Evolutionary conservation across 2,113 vertebrate genomes (phyloP).

Genomic region (Zosterops borbonicus): DNA sequence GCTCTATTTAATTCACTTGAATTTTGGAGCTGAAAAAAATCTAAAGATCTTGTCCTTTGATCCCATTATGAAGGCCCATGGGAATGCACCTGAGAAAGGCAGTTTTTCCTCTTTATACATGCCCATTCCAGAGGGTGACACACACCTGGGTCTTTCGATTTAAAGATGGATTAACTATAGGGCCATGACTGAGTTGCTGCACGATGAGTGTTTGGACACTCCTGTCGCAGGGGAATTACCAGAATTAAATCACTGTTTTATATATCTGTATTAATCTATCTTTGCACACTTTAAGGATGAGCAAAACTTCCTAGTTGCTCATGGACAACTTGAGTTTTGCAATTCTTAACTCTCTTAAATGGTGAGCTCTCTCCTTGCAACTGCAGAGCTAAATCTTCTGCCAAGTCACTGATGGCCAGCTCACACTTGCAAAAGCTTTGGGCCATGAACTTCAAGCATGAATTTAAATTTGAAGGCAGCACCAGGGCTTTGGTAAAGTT

Average conservation of each 20-base stretch:
- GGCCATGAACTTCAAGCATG: neutral
- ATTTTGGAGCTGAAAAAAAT: neutral
- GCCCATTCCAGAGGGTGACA: neutral
- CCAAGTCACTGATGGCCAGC: neutral
- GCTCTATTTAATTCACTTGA: neutral
- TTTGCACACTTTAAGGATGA: neutral
- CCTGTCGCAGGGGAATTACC: neutral
- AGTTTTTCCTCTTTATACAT: neutral
- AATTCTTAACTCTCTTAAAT: neutral
- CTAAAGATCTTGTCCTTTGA: neutral
- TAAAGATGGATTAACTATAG: neutral
- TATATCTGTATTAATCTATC: neutral
- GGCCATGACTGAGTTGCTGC: neutral
- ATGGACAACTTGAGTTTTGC: neutral
- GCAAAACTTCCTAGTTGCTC: neutral
- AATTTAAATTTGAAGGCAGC: neutral
- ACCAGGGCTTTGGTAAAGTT: neutral
- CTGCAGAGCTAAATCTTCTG: neutral
- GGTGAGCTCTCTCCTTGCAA: neutral
- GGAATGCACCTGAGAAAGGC: neutral
- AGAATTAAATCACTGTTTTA: neutral
- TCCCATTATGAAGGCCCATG: neutral
- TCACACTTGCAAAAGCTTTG: neutral
- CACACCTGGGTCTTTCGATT: neutral
- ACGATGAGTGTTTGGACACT: neutral